Evolutionary conservation across 2,797 vertebrate genomes (phyloP).

Genomic region (Heteromormyrus szaboi): DNA sequence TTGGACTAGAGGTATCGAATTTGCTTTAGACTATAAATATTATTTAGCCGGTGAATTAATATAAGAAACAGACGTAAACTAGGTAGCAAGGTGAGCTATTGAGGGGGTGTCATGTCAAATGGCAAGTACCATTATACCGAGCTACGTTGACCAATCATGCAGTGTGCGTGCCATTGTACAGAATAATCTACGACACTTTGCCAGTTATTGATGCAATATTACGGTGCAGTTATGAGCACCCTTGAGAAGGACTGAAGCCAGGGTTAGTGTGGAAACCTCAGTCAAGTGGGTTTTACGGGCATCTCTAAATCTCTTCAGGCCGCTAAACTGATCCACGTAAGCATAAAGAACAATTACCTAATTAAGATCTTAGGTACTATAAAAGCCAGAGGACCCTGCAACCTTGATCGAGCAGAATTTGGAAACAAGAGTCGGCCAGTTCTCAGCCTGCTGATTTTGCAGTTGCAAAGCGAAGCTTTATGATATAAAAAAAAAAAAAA

Average conservation of each 20-base stretch:
- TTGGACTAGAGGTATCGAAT: not conserved
- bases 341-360: slow-evolving; percentile 33
- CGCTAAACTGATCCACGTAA: slow-evolving; percentile 27
- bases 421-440: slow-evolving; percentile 20
- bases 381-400: slow-evolving; percentile 25
- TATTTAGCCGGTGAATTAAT: not conserved
- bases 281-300: slow-evolving; percentile 19
- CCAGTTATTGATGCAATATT: not conserved
- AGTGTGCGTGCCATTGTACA: not conserved
- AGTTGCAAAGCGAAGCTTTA: not conserved
- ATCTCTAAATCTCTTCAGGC: slow-evolving; percentile 26
- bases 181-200: not conserved
- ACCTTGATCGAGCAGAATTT: slow-evolving; percentile 23
- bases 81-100: not conserved
- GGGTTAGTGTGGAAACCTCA: not conserved
- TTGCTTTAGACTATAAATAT: not conserved
- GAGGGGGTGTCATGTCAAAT: not conserved
- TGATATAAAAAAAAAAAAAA: not conserved
- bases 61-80: not conserved
- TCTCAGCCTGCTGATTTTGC: not conserved
- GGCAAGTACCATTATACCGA: not conserved
- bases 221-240: not conserved
- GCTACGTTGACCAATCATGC: not conserved
- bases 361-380: slow-evolving; percentile 25
- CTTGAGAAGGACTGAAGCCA: not conserved